Conservation (phyloP, 2,888 invertebrate species). For the Drosophila monieri region DNA sequence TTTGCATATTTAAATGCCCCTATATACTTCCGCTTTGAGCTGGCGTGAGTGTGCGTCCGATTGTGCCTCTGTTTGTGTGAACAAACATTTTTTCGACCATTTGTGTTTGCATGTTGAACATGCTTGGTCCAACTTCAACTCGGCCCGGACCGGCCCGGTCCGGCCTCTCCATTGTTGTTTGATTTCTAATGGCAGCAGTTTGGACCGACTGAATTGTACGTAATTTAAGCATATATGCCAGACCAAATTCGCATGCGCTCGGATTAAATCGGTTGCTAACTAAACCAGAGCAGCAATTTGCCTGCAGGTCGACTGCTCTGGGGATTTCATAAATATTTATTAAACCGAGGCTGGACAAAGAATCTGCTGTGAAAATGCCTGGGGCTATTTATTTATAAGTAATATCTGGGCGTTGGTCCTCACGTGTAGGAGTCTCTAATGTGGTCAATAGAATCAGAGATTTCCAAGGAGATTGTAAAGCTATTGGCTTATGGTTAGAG, state of each 20-base stretch:
- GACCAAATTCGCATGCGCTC: constrained; percentile 9
- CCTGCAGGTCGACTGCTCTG: constrained; percentile 21
- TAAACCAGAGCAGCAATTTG: constrained; percentile 13
- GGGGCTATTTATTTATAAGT: constrained; percentile 42
- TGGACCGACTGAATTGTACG: constrained; percentile 34
- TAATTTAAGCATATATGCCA: constrained; percentile 46
- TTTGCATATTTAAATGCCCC: constrained; percentile 79
- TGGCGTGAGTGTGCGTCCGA: constrained; percentile 15
- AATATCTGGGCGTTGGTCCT: constrained; percentile 27
- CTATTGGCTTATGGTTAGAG: constrained; percentile 9
- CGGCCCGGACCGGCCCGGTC: constrained; percentile 43
- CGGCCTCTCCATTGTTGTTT: constrained; percentile 64
- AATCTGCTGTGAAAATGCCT: constrained; percentile 35
- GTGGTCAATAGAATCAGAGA: constrained; percentile 8
- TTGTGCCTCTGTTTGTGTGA: constrained; percentile 35
- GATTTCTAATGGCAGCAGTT: constrained; percentile 68
- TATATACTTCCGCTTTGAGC: constrained; percentile 75
- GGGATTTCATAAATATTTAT: constrained; percentile 56
- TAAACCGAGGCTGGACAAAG: constrained; percentile 39
- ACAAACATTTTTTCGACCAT: constrained; percentile 71
- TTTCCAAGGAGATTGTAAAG: constrained; percentile 18
- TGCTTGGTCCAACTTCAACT: constrained; percentile 54
- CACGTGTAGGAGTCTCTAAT: constrained; percentile 31
- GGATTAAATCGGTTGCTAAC: constrained; percentile 32
- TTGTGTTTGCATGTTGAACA: constrained; percentile 76